Evolutionary conservation across 2,797 vertebrate species (phyloP), one percentile per base, ranked within the genome.

Genomic region (Remorina albescens): DNA sequence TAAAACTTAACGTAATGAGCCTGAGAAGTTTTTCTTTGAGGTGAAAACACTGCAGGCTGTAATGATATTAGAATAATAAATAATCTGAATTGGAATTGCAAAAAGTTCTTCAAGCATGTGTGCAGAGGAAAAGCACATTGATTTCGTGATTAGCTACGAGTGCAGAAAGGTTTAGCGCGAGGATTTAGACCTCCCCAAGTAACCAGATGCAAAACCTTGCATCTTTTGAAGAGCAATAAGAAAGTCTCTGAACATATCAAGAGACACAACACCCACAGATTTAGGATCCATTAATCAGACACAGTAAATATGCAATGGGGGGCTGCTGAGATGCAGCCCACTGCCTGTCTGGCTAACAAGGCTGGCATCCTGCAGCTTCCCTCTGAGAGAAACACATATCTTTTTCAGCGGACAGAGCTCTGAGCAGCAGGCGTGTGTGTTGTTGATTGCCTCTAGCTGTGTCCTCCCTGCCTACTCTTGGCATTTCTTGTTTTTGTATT

Each of bases 281-380:
- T 78, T 41, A 12, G 58, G 68, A 78, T 69, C 77, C 73, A 81
- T 91, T 86, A 91, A 90, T 92, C 85, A 88, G 75, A 74, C 63
- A 73, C 78, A 77, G 89, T 92, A 83, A 90, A 88, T 91, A 89
- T 92, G 87, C 81, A 90, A 65, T 76, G 74, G 78, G n/a, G 76
- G 73, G 71, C 70, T 66, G 78, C 82, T 85, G 81, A 53, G 82
- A 86, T 66, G 71, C 58, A 77, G 87, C 80, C 80, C 63, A 80
- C 83, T 80, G 83, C 72, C 76, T 86, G 86, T 80, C 71, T 86
- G 81, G 65, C 74, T 88, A 85, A 89, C 85, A 82, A 84, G 85
- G 60, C 82, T 62, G 86, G 84, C 68, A 61, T 87, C 87, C 86
- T 83, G 86, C 88, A 86, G 82, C 76, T 81, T 72, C 39, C 50